These are phyloP conservation scores for Grapholita molesta DNA, from an alignment of 1,140 invertebrate genomes.

Conservation along the genomic window DNA sequence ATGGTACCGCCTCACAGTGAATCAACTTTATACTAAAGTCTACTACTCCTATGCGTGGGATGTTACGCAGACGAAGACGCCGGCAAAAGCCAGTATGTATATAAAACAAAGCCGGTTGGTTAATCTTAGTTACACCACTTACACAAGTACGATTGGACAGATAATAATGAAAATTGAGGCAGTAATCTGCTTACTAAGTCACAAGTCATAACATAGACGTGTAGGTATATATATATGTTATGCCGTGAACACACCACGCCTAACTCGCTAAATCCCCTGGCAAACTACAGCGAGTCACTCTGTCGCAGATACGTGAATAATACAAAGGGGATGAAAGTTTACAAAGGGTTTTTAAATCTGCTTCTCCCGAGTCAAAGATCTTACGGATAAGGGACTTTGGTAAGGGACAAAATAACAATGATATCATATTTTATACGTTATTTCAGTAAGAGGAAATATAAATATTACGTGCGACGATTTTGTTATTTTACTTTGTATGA, in stretches of 20 bases:
- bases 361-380: neutral
- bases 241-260: neutral
- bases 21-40: too few relatives aligned
- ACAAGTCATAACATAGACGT: neutral
- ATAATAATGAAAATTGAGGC: too few relatives aligned
- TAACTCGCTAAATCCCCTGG: conserved; percentile 2
- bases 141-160: too few relatives aligned
- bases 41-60: too few relatives aligned
- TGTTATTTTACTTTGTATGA: too few relatives aligned
- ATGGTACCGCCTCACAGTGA: too few relatives aligned
- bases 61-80: too few relatives aligned
- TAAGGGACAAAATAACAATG: neutral
- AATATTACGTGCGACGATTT: neutral
- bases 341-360: conserved; percentile 17
- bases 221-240: neutral
- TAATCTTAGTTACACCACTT: too few relatives aligned
- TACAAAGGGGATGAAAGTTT: conserved; percentile 16
- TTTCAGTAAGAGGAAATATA: neutral
- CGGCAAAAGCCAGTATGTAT: too few relatives aligned
- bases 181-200: too few relatives aligned
- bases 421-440: neutral
- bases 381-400: conserved; percentile 8
- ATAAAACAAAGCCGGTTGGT: too few relatives aligned
- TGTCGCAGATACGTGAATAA: neutral
- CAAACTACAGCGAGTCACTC: conserved; percentile 1